These are phyloP conservation scores for Gadopsis marmoratus DNA, from an alignment of 2,797 vertebrate species.

Conservation along the genomic window DNA sequence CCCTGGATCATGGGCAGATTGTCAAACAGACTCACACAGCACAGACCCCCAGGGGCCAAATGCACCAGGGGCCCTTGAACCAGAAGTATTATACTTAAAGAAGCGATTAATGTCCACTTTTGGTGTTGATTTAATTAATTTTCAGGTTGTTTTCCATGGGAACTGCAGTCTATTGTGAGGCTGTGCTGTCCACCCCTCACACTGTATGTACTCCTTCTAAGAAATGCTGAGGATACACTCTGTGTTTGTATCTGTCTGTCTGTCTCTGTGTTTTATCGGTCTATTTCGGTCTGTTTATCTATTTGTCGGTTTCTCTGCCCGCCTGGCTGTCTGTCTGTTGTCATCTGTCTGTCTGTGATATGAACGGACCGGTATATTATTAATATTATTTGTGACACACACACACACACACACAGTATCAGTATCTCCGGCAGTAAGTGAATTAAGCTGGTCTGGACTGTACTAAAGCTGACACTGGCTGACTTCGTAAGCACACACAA, in stretches of 20 bases:
- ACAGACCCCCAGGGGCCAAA: neutral
- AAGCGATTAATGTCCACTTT: neutral
- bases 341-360: constrained; percentile 66
- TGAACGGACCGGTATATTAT: constrained; percentile 54
- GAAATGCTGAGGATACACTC: constrained; percentile 29
- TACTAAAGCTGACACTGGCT: constrained; percentile 71
- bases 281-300: constrained; percentile 59
- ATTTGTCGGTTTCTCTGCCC: constrained; percentile 49
- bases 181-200: constrained; percentile 23
- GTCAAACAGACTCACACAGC: neutral
- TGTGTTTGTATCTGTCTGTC: neutral
- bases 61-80: neutral
- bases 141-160: neutral
- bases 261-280: constrained; percentile 51
- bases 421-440: constrained; percentile 75
- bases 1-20: neutral
- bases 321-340: constrained; percentile 50
- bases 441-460: constrained; percentile 76
- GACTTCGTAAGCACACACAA: constrained; percentile 51
- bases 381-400: constrained; percentile 64
- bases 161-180: neutral
- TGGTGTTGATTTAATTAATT: neutral
- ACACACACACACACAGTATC: constrained; percentile 50
- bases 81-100: too few relatives aligned
- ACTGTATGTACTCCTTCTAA: constrained; percentile 17